phyloP scores from a whole-genome alignment of 2,888 invertebrate species.

The Silvanus unidentatus region DNA sequence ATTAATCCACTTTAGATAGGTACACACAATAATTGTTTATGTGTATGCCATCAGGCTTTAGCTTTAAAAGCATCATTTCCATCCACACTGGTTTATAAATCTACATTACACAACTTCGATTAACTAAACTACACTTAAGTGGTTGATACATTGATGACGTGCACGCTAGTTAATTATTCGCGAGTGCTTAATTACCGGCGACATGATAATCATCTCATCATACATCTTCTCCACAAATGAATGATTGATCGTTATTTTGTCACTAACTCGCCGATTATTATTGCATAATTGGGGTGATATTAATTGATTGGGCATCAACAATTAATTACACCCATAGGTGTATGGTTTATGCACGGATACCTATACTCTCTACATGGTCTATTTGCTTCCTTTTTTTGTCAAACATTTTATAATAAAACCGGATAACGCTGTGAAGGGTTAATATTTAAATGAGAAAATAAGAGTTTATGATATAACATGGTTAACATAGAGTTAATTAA shows the following conservation, averaged over 20 bases:
- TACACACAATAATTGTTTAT: too few relatives aligned
- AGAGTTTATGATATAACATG: too few relatives aligned
- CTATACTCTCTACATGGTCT: too few relatives aligned
- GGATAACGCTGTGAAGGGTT: too few relatives aligned
- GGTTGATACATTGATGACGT: constrained; percentile 41
- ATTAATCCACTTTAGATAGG: too few relatives aligned
- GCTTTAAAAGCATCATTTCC: too few relatives aligned
- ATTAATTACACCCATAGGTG: background rate
- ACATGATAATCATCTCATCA: constrained; percentile 41
- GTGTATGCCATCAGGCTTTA: too few relatives aligned
- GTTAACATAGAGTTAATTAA: too few relatives aligned
- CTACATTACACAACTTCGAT: constrained; percentile 20
- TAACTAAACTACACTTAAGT: constrained; percentile 34
- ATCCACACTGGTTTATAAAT: constrained; percentile 6
- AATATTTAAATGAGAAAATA: too few relatives aligned
- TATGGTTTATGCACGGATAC: too few relatives aligned
- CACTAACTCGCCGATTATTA: constrained; percentile 30
- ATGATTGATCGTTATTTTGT: constrained; percentile 38
- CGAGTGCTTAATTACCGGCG: constrained; percentile 40
- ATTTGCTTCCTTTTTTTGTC: too few relatives aligned
- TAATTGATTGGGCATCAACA: constrained; percentile 21
- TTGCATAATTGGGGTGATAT: constrained; percentile 27
- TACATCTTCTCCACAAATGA: constrained; percentile 35
- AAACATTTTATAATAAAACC: too few relatives aligned
- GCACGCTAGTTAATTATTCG: constrained; percentile 41